Evolutionary conservation across 2,797 vertebrate genomes (phyloP).

Genomic region (Smutsia temminckii): DNA sequence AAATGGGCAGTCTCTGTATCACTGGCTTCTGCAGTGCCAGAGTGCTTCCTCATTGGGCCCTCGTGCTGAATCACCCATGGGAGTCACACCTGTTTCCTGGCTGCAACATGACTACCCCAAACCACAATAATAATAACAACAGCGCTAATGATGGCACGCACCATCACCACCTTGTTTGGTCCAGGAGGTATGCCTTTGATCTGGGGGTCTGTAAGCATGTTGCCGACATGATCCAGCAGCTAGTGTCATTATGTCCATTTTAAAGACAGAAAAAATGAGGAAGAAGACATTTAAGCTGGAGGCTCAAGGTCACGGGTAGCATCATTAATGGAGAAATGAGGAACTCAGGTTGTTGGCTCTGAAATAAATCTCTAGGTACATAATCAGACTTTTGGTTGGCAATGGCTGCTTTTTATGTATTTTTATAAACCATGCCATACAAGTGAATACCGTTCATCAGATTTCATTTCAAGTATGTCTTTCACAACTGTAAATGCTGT

Average conservation of each 20-base stretch:
- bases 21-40: not conserved
- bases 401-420: constrained; percentile 49
- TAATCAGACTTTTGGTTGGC: constrained; percentile 62
- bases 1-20: not conserved
- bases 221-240: constrained; percentile 36
- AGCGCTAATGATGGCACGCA: constrained; percentile 50
- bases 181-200: constrained; percentile 59
- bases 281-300: constrained; percentile 50
- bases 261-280: constrained; percentile 73
- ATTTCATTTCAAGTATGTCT: constrained; percentile 64
- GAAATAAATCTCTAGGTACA: constrained; percentile 68
- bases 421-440: constrained; percentile 63
- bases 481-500: constrained; percentile 37
- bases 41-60: not conserved
- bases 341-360: constrained; percentile 44
- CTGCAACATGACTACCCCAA: constrained; percentile 1
- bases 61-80: constrained; percentile 33
- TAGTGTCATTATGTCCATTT: constrained; percentile 63
- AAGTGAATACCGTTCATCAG: constrained; percentile 61
- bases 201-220: constrained; percentile 52
- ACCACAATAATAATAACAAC: constrained; percentile 62
- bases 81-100: constrained; percentile 32
- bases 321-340: constrained; percentile 63
- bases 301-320: constrained; percentile 47
- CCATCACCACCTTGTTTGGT: constrained; percentile 46